Percentiles rank a stretch among this genome's conserved stretches.
Conservation (phyloP, 1,140 invertebrate species). For the Macrocentrus cingulum region DNA sequence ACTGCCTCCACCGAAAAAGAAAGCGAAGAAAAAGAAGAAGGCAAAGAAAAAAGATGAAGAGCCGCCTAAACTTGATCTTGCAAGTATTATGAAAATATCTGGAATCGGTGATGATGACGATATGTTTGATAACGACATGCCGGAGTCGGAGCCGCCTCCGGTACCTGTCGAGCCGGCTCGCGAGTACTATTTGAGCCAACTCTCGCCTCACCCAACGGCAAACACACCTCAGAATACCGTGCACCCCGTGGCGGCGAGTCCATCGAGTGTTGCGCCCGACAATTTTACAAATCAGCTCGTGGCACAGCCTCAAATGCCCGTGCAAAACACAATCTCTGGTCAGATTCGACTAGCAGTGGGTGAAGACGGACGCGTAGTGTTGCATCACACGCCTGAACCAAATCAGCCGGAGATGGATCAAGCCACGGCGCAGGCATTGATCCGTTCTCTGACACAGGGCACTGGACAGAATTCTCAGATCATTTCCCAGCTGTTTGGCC, state of each 20-base stretch:
- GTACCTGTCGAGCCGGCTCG: slow-evolving; percentile 32
- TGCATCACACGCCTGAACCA: slow-evolving; percentile 57
- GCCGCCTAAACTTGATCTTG: slow-evolving; percentile 58
- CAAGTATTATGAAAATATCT: slow-evolving; percentile 63
- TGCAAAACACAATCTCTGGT: slow-evolving; percentile 54
- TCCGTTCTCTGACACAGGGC: slow-evolving; percentile 51
- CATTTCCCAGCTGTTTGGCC: slow-evolving; percentile 51
- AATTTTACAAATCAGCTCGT: slow-evolving; percentile 50
- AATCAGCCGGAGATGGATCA: slow-evolving; percentile 55
- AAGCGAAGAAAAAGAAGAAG: slow-evolving; percentile 57
- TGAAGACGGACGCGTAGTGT: slow-evolving; percentile 59
- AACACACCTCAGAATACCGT: slow-evolving; percentile 14
- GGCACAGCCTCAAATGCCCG: slow-evolving; percentile 53
- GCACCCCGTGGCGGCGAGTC: slow-evolving; percentile 15
- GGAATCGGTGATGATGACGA: slow-evolving; percentile 61
- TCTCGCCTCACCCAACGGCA: background rate
- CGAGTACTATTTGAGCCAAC: slow-evolving; percentile 31
- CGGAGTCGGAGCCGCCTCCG: slow-evolving; percentile 41
- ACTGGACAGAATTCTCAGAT: slow-evolving; percentile 52
- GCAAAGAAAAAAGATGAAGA: slow-evolving; percentile 62
- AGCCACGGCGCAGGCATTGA: slow-evolving; percentile 52
- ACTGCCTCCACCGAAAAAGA: slow-evolving; percentile 56
- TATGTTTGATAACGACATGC: slow-evolving; percentile 50
- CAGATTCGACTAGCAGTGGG: slow-evolving; percentile 57
- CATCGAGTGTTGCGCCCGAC: slow-evolving; percentile 30